Conservation (phyloP, 2,888 invertebrate genomes). For the Marasmarcha lunaedactyla region DNA sequence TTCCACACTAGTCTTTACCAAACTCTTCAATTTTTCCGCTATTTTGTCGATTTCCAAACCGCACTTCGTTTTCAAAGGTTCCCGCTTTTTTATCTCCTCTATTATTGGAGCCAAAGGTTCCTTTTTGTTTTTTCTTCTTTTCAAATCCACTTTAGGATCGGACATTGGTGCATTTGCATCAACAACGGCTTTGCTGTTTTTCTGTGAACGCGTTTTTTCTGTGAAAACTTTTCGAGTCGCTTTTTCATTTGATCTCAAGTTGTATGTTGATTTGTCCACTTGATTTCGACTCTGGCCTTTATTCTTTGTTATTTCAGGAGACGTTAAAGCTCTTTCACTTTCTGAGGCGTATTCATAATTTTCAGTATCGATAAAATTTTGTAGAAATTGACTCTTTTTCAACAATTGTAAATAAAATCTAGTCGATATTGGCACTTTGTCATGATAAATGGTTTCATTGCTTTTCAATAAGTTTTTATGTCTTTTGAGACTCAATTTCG, state of each 20-base stretch:
- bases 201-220: slow-evolving; percentile 29
- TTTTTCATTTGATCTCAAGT: slow-evolving; percentile 46
- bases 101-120: slow-evolving; percentile 53
- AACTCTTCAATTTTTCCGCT: slow-evolving; percentile 51
- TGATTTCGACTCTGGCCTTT: slow-evolving; percentile 25
- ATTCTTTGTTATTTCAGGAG: slow-evolving; percentile 25
- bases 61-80: slow-evolving; percentile 37
- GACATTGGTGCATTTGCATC: slow-evolving; percentile 16
- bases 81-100: slow-evolving; percentile 45
- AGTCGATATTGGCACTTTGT: slow-evolving; percentile 56
- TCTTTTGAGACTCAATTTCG: slow-evolving; percentile 33
- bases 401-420: slow-evolving; percentile 53
- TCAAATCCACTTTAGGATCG: slow-evolving; percentile 12
- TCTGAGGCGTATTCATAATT: slow-evolving; percentile 55
- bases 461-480: slow-evolving; percentile 41
- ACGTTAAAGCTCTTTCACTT: slow-evolving; percentile 34
- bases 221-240: slow-evolving; percentile 40
- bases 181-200: slow-evolving; percentile 14
- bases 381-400: slow-evolving; percentile 48
- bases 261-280: slow-evolving; percentile 37
- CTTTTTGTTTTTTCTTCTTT: slow-evolving; percentile 25
- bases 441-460: slow-evolving; percentile 51
- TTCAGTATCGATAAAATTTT: slow-evolving; percentile 39
- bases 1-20: slow-evolving; percentile 33
- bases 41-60: slow-evolving; percentile 54